phyloP scores from a whole-genome alignment of 2,113 vertebrate species.

The Amblyornis subalaris region DNA sequence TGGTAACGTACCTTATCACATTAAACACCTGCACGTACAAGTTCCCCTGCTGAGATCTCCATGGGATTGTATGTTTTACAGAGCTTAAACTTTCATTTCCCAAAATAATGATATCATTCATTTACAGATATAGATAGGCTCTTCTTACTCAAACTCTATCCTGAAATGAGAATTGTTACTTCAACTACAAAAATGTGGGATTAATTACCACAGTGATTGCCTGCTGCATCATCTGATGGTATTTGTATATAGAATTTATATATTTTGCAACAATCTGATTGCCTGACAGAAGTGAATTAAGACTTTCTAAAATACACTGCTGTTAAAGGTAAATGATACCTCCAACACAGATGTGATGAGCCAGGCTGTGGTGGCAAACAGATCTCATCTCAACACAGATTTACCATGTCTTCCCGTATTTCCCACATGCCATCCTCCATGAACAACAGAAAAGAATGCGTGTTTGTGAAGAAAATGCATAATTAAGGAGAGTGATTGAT shows the following conservation, averaged over 20 bases:
- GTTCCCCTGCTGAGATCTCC: constrained; percentile 82
- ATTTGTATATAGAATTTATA: constrained; percentile 65
- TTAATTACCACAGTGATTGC: constrained; percentile 72
- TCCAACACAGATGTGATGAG: constrained; percentile 33
- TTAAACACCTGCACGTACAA: constrained; percentile 83
- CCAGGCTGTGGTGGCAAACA: not conserved
- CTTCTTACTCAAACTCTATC: constrained; percentile 69
- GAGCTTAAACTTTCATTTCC: constrained; percentile 85
- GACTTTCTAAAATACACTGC: constrained; percentile 53
- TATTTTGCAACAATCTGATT: constrained; percentile 68
- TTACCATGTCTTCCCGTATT: not conserved
- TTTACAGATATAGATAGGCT: constrained; percentile 83
- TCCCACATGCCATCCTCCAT: constrained; percentile 19
- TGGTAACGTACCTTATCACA: constrained; percentile 85
- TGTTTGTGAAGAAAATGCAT: constrained; percentile 58
- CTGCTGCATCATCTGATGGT: constrained; percentile 42
- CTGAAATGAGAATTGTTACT: constrained; percentile 72
- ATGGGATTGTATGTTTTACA: constrained; percentile 78
- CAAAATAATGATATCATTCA: constrained; percentile 87
- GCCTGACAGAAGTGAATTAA: constrained; percentile 63
- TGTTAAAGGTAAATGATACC: constrained; percentile 62
- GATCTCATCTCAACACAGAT: constrained; percentile 48
- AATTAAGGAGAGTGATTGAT: constrained; percentile 63
- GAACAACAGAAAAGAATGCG: constrained; percentile 36
- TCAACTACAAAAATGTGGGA: constrained; percentile 66